These are phyloP conservation scores for Alligator sinensis DNA, from an alignment of 2,113 vertebrate genomes.

Conservation along the genomic window DNA sequence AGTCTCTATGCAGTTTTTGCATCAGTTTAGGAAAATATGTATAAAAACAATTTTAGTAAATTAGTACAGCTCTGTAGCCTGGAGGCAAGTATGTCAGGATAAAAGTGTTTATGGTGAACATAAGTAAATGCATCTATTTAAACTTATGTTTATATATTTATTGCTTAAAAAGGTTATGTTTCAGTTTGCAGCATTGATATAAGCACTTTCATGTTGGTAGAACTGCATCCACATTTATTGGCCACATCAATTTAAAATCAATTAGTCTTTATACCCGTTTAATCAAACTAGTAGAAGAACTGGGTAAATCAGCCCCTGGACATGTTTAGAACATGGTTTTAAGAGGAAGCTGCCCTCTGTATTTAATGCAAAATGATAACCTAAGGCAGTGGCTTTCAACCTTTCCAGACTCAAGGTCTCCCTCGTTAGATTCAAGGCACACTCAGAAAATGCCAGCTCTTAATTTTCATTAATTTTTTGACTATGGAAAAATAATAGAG, in stretches of 20 bases:
- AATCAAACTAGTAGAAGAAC: background rate
- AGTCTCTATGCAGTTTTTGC: background rate
- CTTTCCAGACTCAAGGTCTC: no score
- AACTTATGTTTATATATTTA: background rate
- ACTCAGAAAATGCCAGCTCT: no score
- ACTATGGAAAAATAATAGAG: no score
- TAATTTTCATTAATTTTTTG: no score
- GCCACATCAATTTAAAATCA: background rate
- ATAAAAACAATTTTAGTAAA: background rate
- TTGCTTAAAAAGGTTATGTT: background rate
- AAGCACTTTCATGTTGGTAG: slow-evolving; percentile 4
- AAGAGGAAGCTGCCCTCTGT: background rate
- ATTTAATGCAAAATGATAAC: background rate
- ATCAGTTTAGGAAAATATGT: background rate
- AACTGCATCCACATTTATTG: background rate
- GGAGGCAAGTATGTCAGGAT: background rate
- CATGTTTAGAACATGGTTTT: background rate
- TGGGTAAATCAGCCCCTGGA: background rate
- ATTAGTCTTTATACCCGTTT: background rate
- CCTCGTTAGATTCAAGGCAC: no score
- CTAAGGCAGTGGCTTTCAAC: background rate
- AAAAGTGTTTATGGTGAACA: background rate
- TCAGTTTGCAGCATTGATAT: background rate
- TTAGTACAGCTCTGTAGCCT: background rate
- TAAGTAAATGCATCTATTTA: no score